These are phyloP conservation scores for Acrocephalus kingi DNA, from an alignment of 2,113 vertebrate species.

Conservation along the genomic window DNA sequence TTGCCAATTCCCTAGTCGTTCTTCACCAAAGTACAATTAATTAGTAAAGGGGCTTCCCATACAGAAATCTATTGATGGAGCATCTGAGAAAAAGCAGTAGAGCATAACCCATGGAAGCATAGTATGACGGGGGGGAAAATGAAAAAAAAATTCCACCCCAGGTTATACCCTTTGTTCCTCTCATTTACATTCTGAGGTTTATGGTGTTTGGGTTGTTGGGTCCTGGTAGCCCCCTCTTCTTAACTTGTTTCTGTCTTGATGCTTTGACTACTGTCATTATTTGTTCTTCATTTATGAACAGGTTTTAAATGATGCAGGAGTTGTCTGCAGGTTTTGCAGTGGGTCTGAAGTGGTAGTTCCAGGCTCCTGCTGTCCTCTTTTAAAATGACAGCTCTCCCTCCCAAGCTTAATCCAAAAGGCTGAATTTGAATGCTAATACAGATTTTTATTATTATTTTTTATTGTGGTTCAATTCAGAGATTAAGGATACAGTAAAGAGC, in stretches of 20 bases:
- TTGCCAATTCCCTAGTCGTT: slow-evolving; percentile 12
- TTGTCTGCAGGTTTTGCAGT: not conserved
- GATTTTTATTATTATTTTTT: not conserved
- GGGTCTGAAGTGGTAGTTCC: not conserved
- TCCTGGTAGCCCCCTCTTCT: fast-evolving
- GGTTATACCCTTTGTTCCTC: not conserved
- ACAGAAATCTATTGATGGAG: not conserved
- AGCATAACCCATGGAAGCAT: not conserved
- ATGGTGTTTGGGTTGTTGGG: not conserved
- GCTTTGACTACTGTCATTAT: not conserved
- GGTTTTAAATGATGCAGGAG: not conserved
- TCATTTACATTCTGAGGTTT: not conserved
- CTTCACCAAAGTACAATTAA: slow-evolving; percentile 23
- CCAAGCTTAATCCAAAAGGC: not conserved
- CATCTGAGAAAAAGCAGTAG: not conserved
- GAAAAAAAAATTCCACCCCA: not conserved
- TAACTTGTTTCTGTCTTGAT: not conserved
- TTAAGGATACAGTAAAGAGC: not conserved
- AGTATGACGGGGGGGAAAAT: fast-evolving
- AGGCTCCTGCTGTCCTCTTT: not conserved
- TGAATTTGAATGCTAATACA: not conserved
- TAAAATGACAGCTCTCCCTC: not conserved
- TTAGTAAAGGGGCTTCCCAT: slow-evolving; percentile 7
- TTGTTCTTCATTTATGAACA: not conserved
- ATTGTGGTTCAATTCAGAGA: not conserved